Evolutionary conservation across 1,140 invertebrate genomes (phyloP), one percentile per base, ranked within the genome.

Genomic region (Nylanderia fulva): DNA sequence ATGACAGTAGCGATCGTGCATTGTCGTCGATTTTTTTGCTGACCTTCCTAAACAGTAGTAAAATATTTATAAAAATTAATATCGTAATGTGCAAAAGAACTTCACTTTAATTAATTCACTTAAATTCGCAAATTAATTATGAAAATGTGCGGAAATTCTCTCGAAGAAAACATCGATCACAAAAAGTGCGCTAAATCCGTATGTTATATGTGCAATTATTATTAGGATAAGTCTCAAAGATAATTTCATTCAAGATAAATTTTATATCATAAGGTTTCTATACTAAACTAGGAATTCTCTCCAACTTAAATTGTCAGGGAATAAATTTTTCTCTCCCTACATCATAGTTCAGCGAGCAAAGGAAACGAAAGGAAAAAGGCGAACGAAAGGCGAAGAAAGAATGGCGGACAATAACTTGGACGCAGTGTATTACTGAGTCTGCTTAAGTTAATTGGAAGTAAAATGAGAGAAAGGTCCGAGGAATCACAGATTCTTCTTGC

Each of bases 371-470:
- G 63, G 79, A 58, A 8, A 64, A 72, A 77, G 39, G 24, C 33
- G 60, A 36, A 58, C 29, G 60, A 66, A 88, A 86, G 29, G 58
- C 63, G 76, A 45, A 80, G 64, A 85, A 87, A 64, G 45, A 54
- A 80, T 60, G 24, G 24, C 8, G 9, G 33, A 74, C 75, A 71
- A 88, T 85, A 90, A 75, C 83, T 84, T 86, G 45, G 84, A 52
- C 72, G 87, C 83, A 83, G 86, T 80, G 83, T 85, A 87, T 88
- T 79, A 69, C 87, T 64, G 71, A 77, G 85, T 82, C 84, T 88
- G 69, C 79, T 80, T 90, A 86, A 85, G 90, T 93, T 93, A 93
- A 93, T 92, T 92, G 91, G 90, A 89, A 75, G 85, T 66, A 80
- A 87, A 92, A 91, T 88, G 91, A 85, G 84, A 88, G 42, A 61